These are phyloP conservation scores for Okapia johnstoni DNA, from an alignment of 2,113 vertebrate genomes.

Conservation along the genomic window DNA sequence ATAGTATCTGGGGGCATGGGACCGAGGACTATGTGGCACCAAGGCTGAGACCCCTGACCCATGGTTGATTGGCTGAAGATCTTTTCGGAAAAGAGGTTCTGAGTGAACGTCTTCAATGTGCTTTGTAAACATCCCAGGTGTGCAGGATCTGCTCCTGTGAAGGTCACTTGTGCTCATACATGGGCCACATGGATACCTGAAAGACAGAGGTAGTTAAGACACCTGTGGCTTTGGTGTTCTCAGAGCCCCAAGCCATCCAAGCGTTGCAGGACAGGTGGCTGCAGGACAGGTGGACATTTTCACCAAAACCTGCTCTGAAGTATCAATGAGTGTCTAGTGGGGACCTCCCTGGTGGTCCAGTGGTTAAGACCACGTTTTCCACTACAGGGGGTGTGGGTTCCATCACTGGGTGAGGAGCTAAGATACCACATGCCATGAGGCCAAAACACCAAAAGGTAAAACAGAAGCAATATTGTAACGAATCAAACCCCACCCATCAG, in stretches of 20 bases:
- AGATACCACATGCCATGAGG: neutral
- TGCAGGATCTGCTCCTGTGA: constrained; percentile 80
- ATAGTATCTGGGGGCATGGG: constrained; percentile 84
- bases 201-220: neutral
- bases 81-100: constrained; percentile 88
- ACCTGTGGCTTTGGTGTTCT: accelerated
- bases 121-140: constrained; percentile 53
- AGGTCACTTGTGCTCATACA: constrained; percentile 78
- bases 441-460: neutral
- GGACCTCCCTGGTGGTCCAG: neutral
- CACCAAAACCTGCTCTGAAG: neutral
- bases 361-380: neutral
- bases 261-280: accelerated
- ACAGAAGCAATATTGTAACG: neutral
- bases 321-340: neutral
- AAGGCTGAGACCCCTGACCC: constrained; percentile 53
- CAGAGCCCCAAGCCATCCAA: accelerated
- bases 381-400: neutral
- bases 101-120: constrained; percentile 80
- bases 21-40: constrained; percentile 74
- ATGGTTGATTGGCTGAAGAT: constrained; percentile 70
- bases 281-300: no score
- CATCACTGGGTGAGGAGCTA: neutral
- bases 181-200: constrained; percentile 78
- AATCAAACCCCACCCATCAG: neutral